Evolutionary conservation across 2,113 vertebrate genomes (phyloP), one percentile per base, ranked within the genome.

Genomic region (Campylomormyrus numenius): DNA sequence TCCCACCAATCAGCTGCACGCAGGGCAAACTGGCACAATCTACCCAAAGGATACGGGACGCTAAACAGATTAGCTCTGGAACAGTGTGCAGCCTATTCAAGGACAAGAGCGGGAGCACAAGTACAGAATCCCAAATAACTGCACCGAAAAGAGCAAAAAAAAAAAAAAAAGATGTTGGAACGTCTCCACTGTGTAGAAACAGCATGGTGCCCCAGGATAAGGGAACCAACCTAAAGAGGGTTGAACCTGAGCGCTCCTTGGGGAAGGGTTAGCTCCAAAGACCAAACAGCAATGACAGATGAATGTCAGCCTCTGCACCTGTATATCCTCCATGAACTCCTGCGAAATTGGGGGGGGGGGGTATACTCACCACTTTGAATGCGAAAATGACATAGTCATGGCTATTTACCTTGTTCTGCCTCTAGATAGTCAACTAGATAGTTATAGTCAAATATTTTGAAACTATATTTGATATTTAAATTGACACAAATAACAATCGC

Each of bases 221-320:
- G 31, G 46, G 17, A 50, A 56, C 97, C 97, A 93, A 99, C 98
- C 93, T 98, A 94, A 90, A 99, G 97, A 58, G 98, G 98, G 93
- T 99, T 98, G 91, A 99, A 96, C 91, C 99, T 97, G 74, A 99
- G 2, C 2, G 2, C 49, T 52, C 50, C 13, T 17, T 52, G 3
- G 50, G 97, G 2, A 96, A 90, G 0, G 98, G 98, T 85, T 99
- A 98, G 27, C 99, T 99, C 98, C 98, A 99, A 95, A 99, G 99
- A 91, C 98, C 99, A 93, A 99, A 99, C 93, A 99, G 98, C 94
- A 99, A 88, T 98, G 96, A 0, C 98, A 99, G 46, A 98, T 92
- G 89, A 99, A 96, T 98, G 99, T 99, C 95, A 97, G 96, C 0
- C 97, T 96, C 50, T 98, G 95, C 89, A 96, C 96, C 91, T 97